Evolutionary conservation across 2,113 vertebrate species (phyloP), one percentile per base, ranked within the genome.

Genomic region (Myotis davidii): DNA sequence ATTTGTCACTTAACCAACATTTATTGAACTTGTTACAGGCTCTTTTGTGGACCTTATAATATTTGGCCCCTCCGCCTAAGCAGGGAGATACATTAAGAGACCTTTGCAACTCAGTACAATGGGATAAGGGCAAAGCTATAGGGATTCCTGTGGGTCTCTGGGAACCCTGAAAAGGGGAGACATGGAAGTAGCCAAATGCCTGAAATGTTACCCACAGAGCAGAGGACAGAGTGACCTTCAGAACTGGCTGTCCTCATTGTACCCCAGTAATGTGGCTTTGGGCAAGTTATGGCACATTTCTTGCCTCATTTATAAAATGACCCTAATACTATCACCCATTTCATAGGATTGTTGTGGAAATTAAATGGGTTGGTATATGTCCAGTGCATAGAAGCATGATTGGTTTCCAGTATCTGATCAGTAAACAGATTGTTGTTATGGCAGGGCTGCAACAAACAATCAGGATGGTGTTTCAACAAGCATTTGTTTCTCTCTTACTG

Each of bases 281-380:
- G 32, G 6, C 3, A 42, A 32, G 9, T 65, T 8, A 18, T 0
- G 0, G n/a, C 10, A 34, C 9, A 39, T 27, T 48, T 61, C 48
- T 69, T 45, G 10, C 18, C 8, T 83, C 34, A 25, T 67, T 39
- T 77, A 6, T 70, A 54, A 61, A 95, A 52, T 4, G 54, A 37
- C 14, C 14, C 8, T n/a, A 13, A 39, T 34, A 32, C 79, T 18
- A 20, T 27, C 45, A 37, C 1, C 50, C 21, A 25, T 23, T 50
- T 79, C 5, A n/a, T 52, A 18, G 34, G 32, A 21, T 34, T 50
- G 21, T 9, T 42, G n/a, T 17, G 5, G 21, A 56, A 76, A 64
- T 59, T 23, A 27, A 76, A 5, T 32, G 37, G 39, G 27, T 39
- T 56, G 6, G 0, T 50, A 0, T 25, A 9, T 6, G 29, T 54